Evolutionary conservation across 2,113 vertebrate genomes (phyloP), one percentile per base, ranked within the genome.

Genomic region (Malurus elegans): DNA sequence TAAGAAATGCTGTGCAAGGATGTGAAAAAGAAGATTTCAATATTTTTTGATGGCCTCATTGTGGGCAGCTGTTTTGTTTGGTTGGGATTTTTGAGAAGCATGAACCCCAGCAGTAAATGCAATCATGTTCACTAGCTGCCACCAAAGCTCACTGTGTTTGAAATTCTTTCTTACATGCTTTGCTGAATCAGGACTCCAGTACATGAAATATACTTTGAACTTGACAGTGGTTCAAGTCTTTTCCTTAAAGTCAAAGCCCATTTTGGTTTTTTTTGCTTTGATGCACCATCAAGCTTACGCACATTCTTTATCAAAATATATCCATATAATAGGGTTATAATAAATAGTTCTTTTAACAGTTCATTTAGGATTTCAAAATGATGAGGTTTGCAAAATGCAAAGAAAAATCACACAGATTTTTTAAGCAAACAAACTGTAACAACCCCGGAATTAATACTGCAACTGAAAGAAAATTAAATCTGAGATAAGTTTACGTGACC

Each of bases 281-380:
- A 88, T 90, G 94, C 88, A 90, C 64, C 60, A 90, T 78, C 92
- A 88, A 93, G 56, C 11, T 94, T 51, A 92, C 80, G 72, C 28
- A 78, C 60, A 56, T 67, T 80, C 72, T 93, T 95, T 92, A 88
- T 90, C 93, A 93, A 86, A 90, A 92, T 71, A 67, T 13, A 84
- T 71, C 64, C n/a, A 51, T 42, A 88, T 81, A 90, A 92, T 67
- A 95, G 72, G 12, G 47, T 57, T 81, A 78, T 69, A 94, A 97
- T 75, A 96, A 93, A 95, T 92, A 90, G 81, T 81, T 84, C 71
- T 86, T 92, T 93, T 90, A 97, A 92, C 85, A 95, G 88, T 53
- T 93, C 82, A 92, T 90, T 90, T 95, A 88, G 72, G 88, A 95
- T 84, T 88, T 28, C 36, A 90, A 88, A 95, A 79, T 57, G 70